Evolutionary conservation across 2,113 vertebrate species (phyloP).

Genomic region (Entomyzon cyanotis): DNA sequence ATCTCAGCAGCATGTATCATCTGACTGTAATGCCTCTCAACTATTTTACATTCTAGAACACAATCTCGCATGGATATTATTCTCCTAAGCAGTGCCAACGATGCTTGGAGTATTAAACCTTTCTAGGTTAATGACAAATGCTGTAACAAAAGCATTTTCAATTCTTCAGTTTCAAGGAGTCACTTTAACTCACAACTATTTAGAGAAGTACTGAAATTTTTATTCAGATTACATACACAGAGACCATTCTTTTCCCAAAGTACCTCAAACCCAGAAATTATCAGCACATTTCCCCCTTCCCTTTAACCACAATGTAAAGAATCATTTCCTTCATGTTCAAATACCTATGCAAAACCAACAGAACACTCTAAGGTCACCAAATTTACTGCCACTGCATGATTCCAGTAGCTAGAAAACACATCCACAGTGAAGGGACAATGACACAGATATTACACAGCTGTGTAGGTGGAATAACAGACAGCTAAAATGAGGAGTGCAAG

Average conservation of each 20-base stretch:
- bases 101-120: neutral
- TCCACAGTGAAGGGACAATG: neutral
- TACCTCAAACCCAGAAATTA: neutral
- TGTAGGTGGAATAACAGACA: neutral
- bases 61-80: neutral
- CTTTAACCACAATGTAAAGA: neutral
- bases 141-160: neutral
- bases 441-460: neutral
- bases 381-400: neutral
- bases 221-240: neutral
- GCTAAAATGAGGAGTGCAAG: neutral
- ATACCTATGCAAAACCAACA: neutral
- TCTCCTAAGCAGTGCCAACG: neutral
- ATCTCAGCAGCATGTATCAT: neutral
- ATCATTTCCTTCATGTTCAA: neutral
- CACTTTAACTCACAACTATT: neutral
- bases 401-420: neutral
- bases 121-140: slow-evolving; percentile 1
- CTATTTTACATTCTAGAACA: neutral
- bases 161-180: neutral
- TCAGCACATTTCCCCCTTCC: neutral
- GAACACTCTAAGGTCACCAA: neutral
- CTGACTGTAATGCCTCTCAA: neutral
- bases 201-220: neutral
- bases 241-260: neutral